phyloP scores from a whole-genome alignment of 2,113 vertebrate species.

The Andinoacara biseriatus region DNA sequence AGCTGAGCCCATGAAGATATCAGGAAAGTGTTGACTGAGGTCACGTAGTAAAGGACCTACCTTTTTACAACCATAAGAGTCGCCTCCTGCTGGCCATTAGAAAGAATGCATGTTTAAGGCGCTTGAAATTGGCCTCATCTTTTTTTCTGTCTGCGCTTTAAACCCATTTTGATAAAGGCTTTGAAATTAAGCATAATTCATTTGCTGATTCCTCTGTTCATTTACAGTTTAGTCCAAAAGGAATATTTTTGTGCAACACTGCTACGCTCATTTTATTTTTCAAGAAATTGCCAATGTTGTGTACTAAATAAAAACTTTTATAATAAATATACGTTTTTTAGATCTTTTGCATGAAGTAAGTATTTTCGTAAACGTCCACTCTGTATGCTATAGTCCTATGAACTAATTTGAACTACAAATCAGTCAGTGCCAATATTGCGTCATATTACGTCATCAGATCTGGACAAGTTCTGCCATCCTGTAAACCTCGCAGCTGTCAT shows the following conservation, averaged over 20 bases:
- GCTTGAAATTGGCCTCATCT: not conserved
- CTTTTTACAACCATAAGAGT: not conserved
- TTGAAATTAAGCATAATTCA: not conserved
- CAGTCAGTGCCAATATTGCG: rapidly evolving
- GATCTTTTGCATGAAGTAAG: not conserved
- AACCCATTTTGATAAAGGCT: not conserved
- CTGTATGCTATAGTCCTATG: not conserved
- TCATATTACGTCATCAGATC: constrained; percentile 42
- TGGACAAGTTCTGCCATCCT: not conserved
- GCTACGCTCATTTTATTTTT: not conserved
- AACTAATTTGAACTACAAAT: constrained; percentile 1
- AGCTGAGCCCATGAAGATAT: not conserved
- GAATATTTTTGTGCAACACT: not conserved
- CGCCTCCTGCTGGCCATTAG: not conserved
- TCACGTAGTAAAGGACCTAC: not conserved
- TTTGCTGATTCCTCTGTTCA: not conserved
- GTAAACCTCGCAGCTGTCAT: constrained; percentile 11
- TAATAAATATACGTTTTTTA: not conserved
- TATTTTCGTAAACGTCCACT: not conserved
- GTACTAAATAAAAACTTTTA: constrained; percentile 33
- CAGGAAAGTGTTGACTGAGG: not conserved
- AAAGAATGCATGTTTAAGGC: not conserved
- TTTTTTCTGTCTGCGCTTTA: not conserved
- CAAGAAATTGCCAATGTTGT: constrained; percentile 25
- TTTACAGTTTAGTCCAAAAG: not conserved